These are phyloP conservation scores for Bettongia penicillata DNA, from an alignment of 2,113 vertebrate genomes.

Conservation along the genomic window DNA sequence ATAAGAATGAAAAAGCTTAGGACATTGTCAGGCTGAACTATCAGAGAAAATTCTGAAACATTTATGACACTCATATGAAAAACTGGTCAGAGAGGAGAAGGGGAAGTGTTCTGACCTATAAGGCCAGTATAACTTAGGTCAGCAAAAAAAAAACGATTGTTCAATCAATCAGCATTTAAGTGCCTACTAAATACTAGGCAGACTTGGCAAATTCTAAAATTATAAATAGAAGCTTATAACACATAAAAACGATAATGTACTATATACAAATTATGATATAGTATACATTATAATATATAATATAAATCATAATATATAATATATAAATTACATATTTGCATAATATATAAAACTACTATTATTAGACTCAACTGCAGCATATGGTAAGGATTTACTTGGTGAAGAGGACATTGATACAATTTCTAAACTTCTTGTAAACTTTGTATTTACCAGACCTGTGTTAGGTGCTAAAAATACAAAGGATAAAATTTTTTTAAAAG, in stretches of 20 bases:
- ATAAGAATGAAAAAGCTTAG: background rate
- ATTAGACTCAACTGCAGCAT: background rate
- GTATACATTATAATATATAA: background rate
- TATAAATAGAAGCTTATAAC: background rate
- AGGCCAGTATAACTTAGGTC: background rate
- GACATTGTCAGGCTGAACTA: constrained; percentile 14
- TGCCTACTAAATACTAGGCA: background rate
- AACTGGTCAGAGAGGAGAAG: background rate
- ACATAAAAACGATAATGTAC: background rate
- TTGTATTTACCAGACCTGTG: background rate
- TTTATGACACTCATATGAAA: background rate
- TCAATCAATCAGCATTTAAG: background rate
- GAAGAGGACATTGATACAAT: background rate
- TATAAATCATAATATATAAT: background rate
- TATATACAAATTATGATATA: background rate
- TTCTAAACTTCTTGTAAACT: background rate
- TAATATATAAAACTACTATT: background rate
- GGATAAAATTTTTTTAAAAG: background rate
- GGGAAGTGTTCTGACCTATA: background rate
- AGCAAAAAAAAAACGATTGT: background rate
- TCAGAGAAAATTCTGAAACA: constrained; percentile 15
- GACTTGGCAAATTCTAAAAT: background rate
- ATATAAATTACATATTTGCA: background rate
- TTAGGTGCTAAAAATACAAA: background rate
- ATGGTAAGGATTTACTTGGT: background rate